These are phyloP conservation scores for Ceryle rudis DNA, from an alignment of 2,797 vertebrate species.

Conservation along the genomic window DNA sequence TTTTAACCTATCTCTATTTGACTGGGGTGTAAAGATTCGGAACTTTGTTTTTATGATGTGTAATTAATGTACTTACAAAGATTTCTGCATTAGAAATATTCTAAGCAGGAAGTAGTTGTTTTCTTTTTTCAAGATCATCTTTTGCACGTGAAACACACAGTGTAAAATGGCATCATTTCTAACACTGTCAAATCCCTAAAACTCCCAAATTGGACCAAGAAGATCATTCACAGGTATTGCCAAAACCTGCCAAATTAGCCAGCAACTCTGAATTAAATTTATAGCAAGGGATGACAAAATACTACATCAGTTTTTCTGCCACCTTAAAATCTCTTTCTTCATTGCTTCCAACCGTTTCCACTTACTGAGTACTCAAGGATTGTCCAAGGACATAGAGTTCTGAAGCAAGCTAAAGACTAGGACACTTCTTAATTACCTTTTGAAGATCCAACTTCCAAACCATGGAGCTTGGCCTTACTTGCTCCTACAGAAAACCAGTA, in stretches of 20 bases:
- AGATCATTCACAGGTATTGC: neutral
- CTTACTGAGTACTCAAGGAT: neutral
- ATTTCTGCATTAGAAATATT: constrained; percentile 42
- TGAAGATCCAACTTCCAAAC: neutral
- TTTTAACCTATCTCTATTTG: neutral
- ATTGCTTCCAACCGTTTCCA: neutral
- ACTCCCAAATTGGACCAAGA: neutral
- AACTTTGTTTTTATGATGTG: neutral
- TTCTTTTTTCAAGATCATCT: neutral
- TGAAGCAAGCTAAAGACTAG: neutral
- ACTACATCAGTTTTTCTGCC: neutral
- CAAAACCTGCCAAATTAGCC: neutral
- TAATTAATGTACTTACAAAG: neutral
- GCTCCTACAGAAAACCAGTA: neutral
- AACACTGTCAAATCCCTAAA: neutral
- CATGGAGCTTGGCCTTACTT: accelerated
- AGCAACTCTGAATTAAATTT: neutral
- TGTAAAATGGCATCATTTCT: neutral
- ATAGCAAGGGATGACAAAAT: neutral
- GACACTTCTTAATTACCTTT: neutral
- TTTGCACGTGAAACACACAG: neutral
- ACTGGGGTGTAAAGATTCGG: neutral
- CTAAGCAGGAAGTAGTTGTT: neutral
- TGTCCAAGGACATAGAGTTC: neutral
- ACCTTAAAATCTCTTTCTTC: neutral